A percentile compares a stretch with the other conserved stretches of the same genome.
phyloP scores from a whole-genome alignment of 2,113 vertebrate species.

The Pangasianodon hypophthalmus region DNA sequence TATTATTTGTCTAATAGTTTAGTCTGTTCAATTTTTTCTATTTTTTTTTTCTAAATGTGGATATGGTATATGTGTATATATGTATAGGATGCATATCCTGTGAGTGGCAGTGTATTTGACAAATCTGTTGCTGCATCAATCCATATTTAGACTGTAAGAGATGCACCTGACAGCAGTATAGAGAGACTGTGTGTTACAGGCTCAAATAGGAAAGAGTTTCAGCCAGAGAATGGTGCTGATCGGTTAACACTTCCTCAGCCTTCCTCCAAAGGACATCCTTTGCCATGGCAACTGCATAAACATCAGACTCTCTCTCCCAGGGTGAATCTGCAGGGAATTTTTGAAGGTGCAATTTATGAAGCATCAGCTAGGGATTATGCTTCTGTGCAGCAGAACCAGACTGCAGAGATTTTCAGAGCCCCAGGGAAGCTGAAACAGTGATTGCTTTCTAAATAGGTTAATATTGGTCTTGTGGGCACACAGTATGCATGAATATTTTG shows the following conservation, averaged over 20 bases:
- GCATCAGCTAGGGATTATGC: slow-evolving; percentile 43
- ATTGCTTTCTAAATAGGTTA: slow-evolving; percentile 22
- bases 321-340: slow-evolving; percentile 52
- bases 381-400: slow-evolving; percentile 33
- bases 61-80: neutral
- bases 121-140: neutral
- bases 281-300: slow-evolving; percentile 73
- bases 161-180: neutral
- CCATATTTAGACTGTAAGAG: neutral
- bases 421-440: neutral
- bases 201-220: slow-evolving; percentile 33
- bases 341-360: slow-evolving; percentile 53
- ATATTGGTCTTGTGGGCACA: slow-evolving; percentile 23
- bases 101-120: neutral
- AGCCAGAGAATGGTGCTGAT: slow-evolving; percentile 53
- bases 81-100: neutral
- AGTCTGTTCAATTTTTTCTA: neutral
- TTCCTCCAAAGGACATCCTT: slow-evolving; percentile 63
- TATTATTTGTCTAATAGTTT: neutral
- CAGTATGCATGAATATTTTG: neutral
- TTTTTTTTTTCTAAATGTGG: neutral
- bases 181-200: slow-evolving; percentile 23
- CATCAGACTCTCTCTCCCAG: slow-evolving; percentile 59
- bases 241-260: slow-evolving; percentile 63
- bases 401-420: slow-evolving; percentile 13